Evolutionary conservation across 2,113 vertebrate genomes (phyloP), one percentile per base, ranked within the genome.

Genomic region (Chroicocephalus ridibundus): DNA sequence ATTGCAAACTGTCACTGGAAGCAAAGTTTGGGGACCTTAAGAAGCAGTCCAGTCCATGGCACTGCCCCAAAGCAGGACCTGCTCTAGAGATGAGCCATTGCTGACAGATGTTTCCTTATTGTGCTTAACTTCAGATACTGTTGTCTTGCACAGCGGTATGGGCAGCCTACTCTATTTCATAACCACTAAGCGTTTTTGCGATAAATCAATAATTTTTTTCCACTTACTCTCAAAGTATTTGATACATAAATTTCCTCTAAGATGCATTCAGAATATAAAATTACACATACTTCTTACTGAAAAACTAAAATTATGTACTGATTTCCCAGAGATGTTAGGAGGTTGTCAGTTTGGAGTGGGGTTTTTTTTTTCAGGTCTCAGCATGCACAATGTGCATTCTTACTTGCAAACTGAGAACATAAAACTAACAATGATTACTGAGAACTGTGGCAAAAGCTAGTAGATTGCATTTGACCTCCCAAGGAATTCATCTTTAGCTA

Each of bases 371-470:
- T 27, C 2, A 2, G 11, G 34, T 82, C 36, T 85, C 38, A 13
- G 49, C 54, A 76, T 2, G 3, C 0, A 0, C 32, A 24, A 2
- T 8, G 10, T 16, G 21, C 13, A 2, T 77, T 31, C 44, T 90
- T 22, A 15, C 25, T 64, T 93, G 75, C 61, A 90, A 71, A 52
- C 70, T 17, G 69, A 79, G 55, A 55, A 40, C 40, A 47, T 15
- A 68, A 82, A 80, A 38, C 31, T 47, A 65, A 27, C 5, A 32
- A 15, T 36, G 74, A 64, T 51, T 61, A 42, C 32, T 44, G 26
- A 55, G 71, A 78, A n/a, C 36, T 62, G n/a, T 8, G 11, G 34
- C 49, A 75, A 75, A 88, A 79, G 18, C 57, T 79, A 46, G 36
- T 55, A 71, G 47, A 21, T 40, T 58, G 27, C 20, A 29, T 64